Percentiles rank a stretch among this genome's conserved stretches.
Conservation (phyloP, 92 coral and sea anemone genomes). For the Siderastrea siderea region DNA sequence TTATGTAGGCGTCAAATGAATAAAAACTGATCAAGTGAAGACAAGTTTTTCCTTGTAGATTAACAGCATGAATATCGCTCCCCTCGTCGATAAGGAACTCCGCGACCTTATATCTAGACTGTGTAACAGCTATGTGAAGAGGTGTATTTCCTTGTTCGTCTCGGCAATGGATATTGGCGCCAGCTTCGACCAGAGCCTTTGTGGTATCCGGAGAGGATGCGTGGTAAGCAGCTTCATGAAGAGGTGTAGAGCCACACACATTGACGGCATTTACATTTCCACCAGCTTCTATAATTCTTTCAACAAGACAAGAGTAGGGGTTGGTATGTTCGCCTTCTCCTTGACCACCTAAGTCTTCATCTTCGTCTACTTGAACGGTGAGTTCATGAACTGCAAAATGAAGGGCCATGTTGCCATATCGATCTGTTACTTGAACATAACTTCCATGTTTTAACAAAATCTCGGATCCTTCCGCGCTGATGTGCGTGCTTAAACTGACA, state of each 20-base stretch:
- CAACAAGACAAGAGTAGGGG: no score
- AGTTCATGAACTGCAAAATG: background rate
- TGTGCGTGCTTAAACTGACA: background rate
- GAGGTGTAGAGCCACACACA: no score
- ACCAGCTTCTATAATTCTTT: no score
- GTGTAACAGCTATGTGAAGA: conserved; percentile 9
- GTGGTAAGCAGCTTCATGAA: no score
- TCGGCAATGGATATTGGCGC: conserved; percentile 13
- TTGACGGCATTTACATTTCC: no score
- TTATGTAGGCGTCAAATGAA: background rate
- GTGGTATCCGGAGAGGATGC: no score
- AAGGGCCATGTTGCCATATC: conserved; percentile 10
- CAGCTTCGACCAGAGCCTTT: background rate
- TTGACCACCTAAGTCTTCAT: no score
- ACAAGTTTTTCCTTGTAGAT: conserved; percentile 8
- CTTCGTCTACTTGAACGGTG: no score
- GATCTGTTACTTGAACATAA: background rate
- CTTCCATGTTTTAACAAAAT: background rate
- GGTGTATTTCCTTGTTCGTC: conserved; percentile 22
- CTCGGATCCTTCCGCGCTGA: background rate
- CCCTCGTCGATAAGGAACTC: conserved; percentile 3
- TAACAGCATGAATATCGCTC: background rate
- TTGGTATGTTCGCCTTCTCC: no score
- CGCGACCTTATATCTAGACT: conserved; percentile 6
- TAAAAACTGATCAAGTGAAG: conserved; percentile 16